Percentiles rank a stretch among this genome's conserved stretches.
phyloP scores from a whole-genome alignment of 2,797 vertebrate species.

The Crypturellus tataupa region DNA sequence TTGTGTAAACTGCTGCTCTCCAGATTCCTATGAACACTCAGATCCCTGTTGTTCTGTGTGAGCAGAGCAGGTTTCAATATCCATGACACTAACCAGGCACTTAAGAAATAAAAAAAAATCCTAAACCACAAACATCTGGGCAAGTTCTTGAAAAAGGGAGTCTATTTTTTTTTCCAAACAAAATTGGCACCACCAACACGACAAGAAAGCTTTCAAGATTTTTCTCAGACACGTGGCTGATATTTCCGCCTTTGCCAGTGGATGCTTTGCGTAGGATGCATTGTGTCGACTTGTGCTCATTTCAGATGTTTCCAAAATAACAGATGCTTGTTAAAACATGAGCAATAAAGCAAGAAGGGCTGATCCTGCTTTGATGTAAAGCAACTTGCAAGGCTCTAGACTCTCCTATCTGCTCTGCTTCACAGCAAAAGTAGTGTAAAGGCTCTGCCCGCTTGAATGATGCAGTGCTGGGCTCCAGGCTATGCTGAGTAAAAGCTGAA shows the following conservation, averaged over 20 bases:
- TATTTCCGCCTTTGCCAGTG: constrained; percentile 34
- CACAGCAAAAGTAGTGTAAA: not conserved
- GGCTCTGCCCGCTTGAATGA: not conserved
- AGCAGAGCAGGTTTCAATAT: constrained; percentile 41
- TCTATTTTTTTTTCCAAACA: not conserved
- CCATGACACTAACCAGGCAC: constrained; percentile 46
- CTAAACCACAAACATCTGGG: constrained; percentile 57
- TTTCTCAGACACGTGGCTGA: constrained; percentile 6
- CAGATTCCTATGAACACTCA: constrained; percentile 16
- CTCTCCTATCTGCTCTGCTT: not conserved
- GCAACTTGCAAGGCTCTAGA: not conserved
- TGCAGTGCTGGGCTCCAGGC: not conserved
- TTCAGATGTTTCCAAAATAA: constrained; percentile 7
- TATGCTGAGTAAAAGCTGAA: not conserved
- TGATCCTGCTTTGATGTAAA: not conserved
- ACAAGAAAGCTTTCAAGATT: constrained; percentile 30
- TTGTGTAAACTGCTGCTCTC: not conserved
- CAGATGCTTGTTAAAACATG: constrained; percentile 36
- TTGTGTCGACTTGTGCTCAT: not conserved
- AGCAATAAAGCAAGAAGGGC: not conserved
- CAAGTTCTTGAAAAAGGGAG: not conserved
- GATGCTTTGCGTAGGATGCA: not conserved
- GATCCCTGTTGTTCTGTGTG: not conserved
- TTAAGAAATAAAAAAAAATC: not conserved
- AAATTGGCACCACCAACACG: constrained; percentile 8